Percentiles rank a stretch among this genome's conserved stretches.
Evolutionary conservation across 1,140 invertebrate genomes (phyloP).

Genomic region (Bradysia coprophila): DNA sequence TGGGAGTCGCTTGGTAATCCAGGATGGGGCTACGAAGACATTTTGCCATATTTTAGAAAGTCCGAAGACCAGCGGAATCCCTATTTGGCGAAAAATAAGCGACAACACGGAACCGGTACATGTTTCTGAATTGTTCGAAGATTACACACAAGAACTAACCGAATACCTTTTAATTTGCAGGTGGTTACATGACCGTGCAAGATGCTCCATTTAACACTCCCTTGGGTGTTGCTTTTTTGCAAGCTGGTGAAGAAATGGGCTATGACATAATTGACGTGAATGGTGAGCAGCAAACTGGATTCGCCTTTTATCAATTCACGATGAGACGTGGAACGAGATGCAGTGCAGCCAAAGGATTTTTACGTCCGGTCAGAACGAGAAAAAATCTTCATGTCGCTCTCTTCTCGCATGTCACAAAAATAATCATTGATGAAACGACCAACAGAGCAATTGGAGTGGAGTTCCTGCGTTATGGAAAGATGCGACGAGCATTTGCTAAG

Average conservation of each 20-base stretch:
- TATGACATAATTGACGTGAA: slow-evolving; percentile 64
- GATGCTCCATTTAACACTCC: slow-evolving; percentile 65
- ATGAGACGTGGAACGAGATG: slow-evolving; percentile 60
- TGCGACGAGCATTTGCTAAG: slow-evolving; percentile 42
- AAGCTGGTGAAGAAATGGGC: slow-evolving; percentile 81
- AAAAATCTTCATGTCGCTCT: slow-evolving; percentile 55
- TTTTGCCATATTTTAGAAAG: slow-evolving; percentile 76
- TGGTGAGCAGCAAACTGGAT: slow-evolving; percentile 63
- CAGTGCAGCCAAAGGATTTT: slow-evolving; percentile 61
- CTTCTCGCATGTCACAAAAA: slow-evolving; percentile 54
- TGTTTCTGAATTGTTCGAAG: neutral
- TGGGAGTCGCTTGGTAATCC: slow-evolving; percentile 76
- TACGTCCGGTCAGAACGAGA: slow-evolving; percentile 51
- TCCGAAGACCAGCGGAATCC: slow-evolving; percentile 69
- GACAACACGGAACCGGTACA: slow-evolving; percentile 48
- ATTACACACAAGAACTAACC: no score
- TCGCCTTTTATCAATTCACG: slow-evolving; percentile 61
- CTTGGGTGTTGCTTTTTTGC: slow-evolving; percentile 61
- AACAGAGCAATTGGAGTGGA: slow-evolving; percentile 59
- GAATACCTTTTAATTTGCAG: slow-evolving; percentile 34
- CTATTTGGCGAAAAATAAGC: slow-evolving; percentile 48
- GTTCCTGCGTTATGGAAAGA: slow-evolving; percentile 45
- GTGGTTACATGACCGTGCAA: slow-evolving; percentile 64
- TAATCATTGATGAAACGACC: slow-evolving; percentile 50
- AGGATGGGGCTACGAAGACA: slow-evolving; percentile 78